Percentiles rank a stretch among this genome's conserved stretches.
Evolutionary conservation across 2,797 vertebrate species (phyloP).

Genomic region (Chloroceryle inda): DNA sequence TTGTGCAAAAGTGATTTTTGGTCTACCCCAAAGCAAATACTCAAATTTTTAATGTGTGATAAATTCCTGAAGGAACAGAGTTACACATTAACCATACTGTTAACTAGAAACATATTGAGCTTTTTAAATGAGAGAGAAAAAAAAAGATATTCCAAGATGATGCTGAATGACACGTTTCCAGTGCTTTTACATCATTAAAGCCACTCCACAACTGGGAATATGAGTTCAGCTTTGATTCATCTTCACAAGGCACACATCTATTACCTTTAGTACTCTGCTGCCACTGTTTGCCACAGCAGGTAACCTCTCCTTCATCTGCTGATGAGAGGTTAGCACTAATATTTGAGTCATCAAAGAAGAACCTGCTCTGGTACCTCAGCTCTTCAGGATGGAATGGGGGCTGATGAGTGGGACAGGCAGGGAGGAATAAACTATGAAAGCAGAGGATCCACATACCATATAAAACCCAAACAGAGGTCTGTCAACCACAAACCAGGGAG

Average conservation of each 20-base stretch:
- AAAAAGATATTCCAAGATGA: not conserved
- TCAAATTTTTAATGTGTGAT: not conserved
- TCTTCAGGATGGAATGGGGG: no score
- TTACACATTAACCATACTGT: not conserved
- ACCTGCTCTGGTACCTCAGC: not conserved
- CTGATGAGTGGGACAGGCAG: fast-evolving
- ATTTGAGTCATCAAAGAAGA: fast-evolving
- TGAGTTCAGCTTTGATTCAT: not conserved
- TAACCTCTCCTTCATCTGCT: not conserved
- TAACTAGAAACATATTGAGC: not conserved
- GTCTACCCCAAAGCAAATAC: not conserved
- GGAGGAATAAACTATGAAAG: not conserved
- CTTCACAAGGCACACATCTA: not conserved
- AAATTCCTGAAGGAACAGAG: not conserved
- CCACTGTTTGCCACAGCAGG: not conserved
- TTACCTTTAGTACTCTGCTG: not conserved
- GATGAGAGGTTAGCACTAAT: not conserved
- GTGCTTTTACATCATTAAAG: not conserved
- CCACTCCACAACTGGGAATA: not conserved
- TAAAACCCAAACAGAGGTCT: not conserved
- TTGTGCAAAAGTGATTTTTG: not conserved
- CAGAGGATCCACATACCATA: not conserved
- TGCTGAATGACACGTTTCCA: not conserved
- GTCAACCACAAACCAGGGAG: not conserved
- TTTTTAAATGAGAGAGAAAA: not conserved